Evolutionary conservation across 64 coral and sea anemone species (phyloP), one percentile per base, ranked within the genome.

Genomic region (Hydrozoanthus tunicans): DNA sequence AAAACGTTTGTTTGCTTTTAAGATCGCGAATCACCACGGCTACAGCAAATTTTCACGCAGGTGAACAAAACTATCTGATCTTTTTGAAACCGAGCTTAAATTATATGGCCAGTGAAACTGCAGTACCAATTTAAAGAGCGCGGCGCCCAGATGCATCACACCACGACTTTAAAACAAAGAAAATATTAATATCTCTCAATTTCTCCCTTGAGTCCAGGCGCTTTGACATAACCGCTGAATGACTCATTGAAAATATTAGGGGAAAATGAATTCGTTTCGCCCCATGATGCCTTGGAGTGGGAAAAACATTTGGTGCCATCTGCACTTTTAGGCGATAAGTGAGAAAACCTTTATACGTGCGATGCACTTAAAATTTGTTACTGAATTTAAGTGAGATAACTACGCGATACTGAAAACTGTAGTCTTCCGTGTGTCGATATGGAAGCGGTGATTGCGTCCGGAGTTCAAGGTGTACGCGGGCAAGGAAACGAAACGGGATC

Each of bases 21-120:
- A 62, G 23, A 58, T 51, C n/a, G 17, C 12, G 59, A 70, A 74
- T 88, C 68, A 74, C 69, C 68, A 59, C 54, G 84, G 68, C 56
- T 51, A 88, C 84, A 58, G 55, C 54, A 88, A 73, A 88, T 88
- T 73, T 88, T 73, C 56, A 25, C 69, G 54, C 84, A 88, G 84
- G 84, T 88, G 84, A 88, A 88, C 69, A 59, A 88, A 88, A 73
- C 73, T 82, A 88, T 88, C 84, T 73, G 84, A 88, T 88, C 56
- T 7, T 43, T 64, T 53, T 24, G 5, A 88, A 57, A 73, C 55
- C 68, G 56, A 59, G 9, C 64, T 71, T 71, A 86, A 71, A 71
- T 86, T 67, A 86, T 12, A 71, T 59, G 24, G 13, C 63, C 59
- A 32, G 23, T 64, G 23, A 51, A 1, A 54, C 55, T 17, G 23